Evolutionary conservation across 2,888 invertebrate species (phyloP).

Genomic region (Himalopsyche kuldschensis): DNA sequence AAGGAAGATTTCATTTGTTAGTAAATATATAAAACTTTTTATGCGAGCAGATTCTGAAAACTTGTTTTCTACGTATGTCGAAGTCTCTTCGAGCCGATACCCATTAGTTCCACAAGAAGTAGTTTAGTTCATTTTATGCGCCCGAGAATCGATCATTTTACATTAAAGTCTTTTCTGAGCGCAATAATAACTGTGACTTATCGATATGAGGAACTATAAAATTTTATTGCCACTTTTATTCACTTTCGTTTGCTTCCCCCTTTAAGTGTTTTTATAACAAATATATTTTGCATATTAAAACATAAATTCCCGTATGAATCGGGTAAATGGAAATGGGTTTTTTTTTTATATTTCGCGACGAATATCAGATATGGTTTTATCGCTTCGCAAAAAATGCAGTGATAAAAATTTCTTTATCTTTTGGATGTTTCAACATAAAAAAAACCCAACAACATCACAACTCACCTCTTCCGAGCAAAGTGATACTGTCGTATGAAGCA

Average conservation of each 20-base stretch:
- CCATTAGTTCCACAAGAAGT: neutral
- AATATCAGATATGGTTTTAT: neutral
- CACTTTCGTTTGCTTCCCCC: constrained; percentile 24
- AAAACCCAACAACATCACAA: too few relatives aligned
- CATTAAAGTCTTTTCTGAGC: constrained; percentile 26
- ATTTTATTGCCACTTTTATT: constrained; percentile 37
- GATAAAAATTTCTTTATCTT: neutral
- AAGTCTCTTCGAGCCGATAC: neutral
- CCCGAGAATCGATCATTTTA: constrained; percentile 30
- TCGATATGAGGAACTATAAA: constrained; percentile 36
- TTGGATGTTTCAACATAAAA: too few relatives aligned
- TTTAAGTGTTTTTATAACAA: constrained; percentile 26
- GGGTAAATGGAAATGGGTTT: neutral
- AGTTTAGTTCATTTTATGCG: constrained; percentile 24
- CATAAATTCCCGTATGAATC: constrained; percentile 20
- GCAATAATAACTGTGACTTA: constrained; percentile 31
- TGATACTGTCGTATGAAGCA: too few relatives aligned
- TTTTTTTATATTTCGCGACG: neutral
- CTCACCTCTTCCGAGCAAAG: too few relatives aligned
- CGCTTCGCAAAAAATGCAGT: neutral
- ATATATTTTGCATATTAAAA: constrained; percentile 33
- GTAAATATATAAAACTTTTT: too few relatives aligned
- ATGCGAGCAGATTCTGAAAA: neutral
- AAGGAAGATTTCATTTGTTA: too few relatives aligned
- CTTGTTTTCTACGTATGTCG: neutral